A percentile compares a stretch with the other conserved stretches of the same genome.
phyloP scores from a whole-genome alignment of 1,140 invertebrate species.

The Scaptodrosophila lebanonensis region DNA sequence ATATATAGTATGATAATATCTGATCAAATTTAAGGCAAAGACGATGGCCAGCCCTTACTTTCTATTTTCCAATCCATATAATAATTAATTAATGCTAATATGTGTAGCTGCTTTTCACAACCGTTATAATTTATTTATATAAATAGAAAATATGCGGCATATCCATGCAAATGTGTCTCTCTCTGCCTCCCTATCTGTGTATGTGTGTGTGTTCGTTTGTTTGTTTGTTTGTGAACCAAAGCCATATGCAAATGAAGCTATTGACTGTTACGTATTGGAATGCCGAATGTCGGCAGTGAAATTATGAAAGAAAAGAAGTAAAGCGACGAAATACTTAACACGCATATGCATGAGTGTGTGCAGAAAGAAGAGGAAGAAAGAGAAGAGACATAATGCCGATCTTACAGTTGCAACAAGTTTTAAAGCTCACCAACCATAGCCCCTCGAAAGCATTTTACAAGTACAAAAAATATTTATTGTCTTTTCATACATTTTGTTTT shows the following conservation, averaged over 20 bases:
- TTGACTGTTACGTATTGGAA: conserved; percentile 50
- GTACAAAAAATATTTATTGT: no score
- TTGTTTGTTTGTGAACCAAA: conserved; percentile 19
- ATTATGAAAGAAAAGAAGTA: conserved; percentile 32
- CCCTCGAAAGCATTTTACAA: no score
- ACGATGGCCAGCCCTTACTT: conserved; percentile 35
- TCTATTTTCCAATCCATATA: conserved; percentile 70
- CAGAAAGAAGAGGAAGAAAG: no score
- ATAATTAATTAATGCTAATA: conserved; percentile 77
- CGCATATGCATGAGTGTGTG: no score
- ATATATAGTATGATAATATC: conserved; percentile 52
- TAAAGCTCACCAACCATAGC: no score
- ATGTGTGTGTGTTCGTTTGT: neutral
- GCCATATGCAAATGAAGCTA: conserved; percentile 47
- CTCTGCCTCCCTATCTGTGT: neutral
- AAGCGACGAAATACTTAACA: no score
- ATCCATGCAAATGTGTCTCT: conserved; percentile 13
- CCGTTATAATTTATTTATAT: conserved; percentile 73
- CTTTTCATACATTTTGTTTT: no score
- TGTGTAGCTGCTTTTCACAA: conserved; percentile 73
- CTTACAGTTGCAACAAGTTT: no score
- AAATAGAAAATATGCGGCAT: conserved; percentile 55
- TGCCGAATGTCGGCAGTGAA: conserved; percentile 36
- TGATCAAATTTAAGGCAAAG: conserved; percentile 6
- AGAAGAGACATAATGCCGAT: no score